Conservation (phyloP, 2,113 vertebrate genomes). For the Lucifuga dentata region DNA sequence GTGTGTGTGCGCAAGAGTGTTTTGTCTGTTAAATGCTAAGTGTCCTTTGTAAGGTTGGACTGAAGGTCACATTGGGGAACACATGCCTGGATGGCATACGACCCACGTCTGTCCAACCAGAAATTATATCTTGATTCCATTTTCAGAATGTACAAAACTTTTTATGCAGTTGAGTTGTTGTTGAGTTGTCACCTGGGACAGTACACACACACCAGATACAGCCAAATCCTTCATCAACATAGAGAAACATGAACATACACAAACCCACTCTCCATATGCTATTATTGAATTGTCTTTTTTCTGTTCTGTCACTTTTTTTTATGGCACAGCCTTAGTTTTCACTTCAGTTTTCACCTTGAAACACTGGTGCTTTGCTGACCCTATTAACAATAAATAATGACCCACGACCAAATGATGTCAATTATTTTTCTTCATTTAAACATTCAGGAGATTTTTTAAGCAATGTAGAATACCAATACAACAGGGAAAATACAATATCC, state of each 20-base stretch:
- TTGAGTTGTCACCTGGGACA: conserved; percentile 59
- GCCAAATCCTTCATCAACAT: neutral
- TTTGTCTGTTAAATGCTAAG: neutral
- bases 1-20: neutral
- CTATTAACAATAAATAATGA: no score
- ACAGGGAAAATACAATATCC: no score
- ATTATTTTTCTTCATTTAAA: no score
- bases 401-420: no score
- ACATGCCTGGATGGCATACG: conserved; percentile 31
- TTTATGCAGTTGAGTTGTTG: no score
- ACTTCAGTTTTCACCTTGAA: no score
- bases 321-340: no score
- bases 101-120: conserved; percentile 65
- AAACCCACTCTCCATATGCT: neutral
- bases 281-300: neutral
- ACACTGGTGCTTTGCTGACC: no score
- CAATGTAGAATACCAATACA: no score
- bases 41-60: conserved; percentile 8
- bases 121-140: no score
- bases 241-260: neutral
- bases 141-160: no score
- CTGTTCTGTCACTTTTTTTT: neutral
- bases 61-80: conserved; percentile 62
- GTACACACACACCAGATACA: conserved; percentile 27
- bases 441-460: no score